Evolutionary conservation across 2,113 vertebrate genomes (phyloP).

Genomic region (Tachuris rubrigastra): DNA sequence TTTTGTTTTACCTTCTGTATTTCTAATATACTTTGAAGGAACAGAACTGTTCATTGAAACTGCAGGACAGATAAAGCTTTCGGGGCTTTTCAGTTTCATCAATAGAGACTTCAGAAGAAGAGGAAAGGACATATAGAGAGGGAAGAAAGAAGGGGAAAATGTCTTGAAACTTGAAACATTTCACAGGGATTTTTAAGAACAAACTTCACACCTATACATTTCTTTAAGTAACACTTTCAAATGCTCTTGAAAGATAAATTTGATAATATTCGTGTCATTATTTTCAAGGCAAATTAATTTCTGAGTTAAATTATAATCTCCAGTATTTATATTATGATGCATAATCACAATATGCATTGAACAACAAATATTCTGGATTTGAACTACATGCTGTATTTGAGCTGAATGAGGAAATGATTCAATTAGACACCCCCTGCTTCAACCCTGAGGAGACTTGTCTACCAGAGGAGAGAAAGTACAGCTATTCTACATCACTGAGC

Average conservation of each 20-base stretch:
- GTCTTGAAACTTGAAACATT: not conserved
- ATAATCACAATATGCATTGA: not conserved
- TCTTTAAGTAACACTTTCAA: not conserved
- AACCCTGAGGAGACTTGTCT: not conserved
- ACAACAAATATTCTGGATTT: not conserved
- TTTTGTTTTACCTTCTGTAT: not conserved
- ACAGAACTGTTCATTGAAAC: not conserved
- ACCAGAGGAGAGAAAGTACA: not conserved
- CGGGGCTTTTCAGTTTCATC: not conserved
- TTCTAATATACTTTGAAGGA: not conserved
- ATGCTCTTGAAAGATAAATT: not conserved
- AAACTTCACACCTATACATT: not conserved
- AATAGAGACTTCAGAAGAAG: not conserved
- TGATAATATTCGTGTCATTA: not conserved
- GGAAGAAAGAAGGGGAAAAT: not conserved
- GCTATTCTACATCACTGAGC: slow-evolving; percentile 3
- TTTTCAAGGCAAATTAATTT: not conserved
- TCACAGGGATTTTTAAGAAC: not conserved
- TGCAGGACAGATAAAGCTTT: not conserved
- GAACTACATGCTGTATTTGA: not conserved
- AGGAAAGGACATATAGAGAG: not conserved
- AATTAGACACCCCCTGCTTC: not conserved
- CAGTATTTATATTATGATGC: not conserved
- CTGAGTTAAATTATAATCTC: not conserved
- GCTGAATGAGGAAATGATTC: not conserved